A percentile compares a stretch with the other conserved stretches of the same genome.
Conservation (phyloP, 92 coral and sea anemone genomes). For the Palythoa heliodiscus region DNA sequence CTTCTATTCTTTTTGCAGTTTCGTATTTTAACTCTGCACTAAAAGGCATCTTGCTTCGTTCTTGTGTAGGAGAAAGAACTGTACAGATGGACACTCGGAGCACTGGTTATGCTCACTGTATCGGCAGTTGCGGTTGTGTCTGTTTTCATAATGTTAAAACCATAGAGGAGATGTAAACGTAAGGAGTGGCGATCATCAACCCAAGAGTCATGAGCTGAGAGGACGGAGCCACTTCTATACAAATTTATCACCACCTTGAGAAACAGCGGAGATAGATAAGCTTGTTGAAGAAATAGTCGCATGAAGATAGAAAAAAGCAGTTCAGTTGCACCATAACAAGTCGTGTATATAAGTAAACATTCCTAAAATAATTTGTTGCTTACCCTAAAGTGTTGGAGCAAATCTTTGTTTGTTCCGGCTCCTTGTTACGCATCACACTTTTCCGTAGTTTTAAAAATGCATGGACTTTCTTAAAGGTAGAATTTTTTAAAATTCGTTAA, state of each 20-base stretch:
- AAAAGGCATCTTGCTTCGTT: neutral
- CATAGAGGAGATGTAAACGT: neutral
- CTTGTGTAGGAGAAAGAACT: constrained; percentile 29
- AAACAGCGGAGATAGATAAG: no score
- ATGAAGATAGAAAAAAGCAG: no score
- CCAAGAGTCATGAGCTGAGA: neutral
- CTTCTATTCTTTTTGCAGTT: neutral
- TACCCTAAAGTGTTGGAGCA: no score
- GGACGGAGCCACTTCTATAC: neutral
- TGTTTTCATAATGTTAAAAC: constrained; percentile 11
- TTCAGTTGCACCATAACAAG: no score
- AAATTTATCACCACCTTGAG: neutral
- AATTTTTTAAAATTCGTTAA: no score
- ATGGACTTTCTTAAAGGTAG: no score
- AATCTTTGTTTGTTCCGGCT: no score
- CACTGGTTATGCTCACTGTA: constrained; percentile 2
- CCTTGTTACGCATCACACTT: no score
- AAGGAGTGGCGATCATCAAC: neutral
- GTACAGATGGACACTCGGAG: constrained; percentile 16
- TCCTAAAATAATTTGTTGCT: no score
- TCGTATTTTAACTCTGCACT: neutral
- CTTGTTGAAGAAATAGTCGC: no score
- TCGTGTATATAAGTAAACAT: no score
- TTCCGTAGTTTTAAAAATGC: no score
- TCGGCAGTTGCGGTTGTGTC: neutral